Conservation (phyloP, 1,140 invertebrate species). For the Papilio helenus region DNA sequence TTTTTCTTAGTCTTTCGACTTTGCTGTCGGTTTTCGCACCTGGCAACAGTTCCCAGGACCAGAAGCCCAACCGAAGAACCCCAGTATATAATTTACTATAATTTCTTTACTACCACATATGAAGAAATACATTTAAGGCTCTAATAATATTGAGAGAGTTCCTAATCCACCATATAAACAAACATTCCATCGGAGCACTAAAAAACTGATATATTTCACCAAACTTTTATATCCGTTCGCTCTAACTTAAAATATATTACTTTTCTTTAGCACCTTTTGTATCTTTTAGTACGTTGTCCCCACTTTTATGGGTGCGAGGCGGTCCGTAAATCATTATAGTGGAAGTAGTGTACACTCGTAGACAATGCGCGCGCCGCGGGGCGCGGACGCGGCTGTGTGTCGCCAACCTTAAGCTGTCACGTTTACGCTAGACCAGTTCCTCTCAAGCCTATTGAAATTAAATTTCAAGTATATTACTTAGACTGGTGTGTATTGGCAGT, state of each 20-base stretch:
- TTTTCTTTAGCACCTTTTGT: conserved; percentile 83
- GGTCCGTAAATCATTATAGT: conserved; percentile 82
- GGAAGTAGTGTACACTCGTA: conserved; percentile 76
- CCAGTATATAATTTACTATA: too few species aligned
- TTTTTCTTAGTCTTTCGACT: not conserved
- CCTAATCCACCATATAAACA: conserved; percentile 76
- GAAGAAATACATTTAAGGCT: not conserved
- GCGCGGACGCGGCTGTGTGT: conserved; percentile 45
- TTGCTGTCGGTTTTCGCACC: not conserved
- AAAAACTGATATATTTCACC: conserved; percentile 81
- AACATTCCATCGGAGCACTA: conserved; percentile 72
- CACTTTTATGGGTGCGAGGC: conserved; percentile 76
- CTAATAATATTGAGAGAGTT: conserved; percentile 53
- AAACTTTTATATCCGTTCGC: conserved; percentile 79
- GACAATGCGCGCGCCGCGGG: conserved; percentile 72
- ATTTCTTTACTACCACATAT: too few species aligned
- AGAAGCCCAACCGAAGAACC: too few species aligned
- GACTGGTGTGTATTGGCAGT: not conserved
- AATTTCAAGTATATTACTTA: conserved; percentile 8
- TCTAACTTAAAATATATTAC: conserved; percentile 80
- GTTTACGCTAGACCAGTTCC: not conserved
- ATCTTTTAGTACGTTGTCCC: conserved; percentile 79
- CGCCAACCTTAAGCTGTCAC: conserved; percentile 43
- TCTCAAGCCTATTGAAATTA: not conserved
- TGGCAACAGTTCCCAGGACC: not conserved